These are phyloP conservation scores for Drosophila navojoa DNA, from an alignment of 1,140 invertebrate species.

Conservation along the genomic window DNA sequence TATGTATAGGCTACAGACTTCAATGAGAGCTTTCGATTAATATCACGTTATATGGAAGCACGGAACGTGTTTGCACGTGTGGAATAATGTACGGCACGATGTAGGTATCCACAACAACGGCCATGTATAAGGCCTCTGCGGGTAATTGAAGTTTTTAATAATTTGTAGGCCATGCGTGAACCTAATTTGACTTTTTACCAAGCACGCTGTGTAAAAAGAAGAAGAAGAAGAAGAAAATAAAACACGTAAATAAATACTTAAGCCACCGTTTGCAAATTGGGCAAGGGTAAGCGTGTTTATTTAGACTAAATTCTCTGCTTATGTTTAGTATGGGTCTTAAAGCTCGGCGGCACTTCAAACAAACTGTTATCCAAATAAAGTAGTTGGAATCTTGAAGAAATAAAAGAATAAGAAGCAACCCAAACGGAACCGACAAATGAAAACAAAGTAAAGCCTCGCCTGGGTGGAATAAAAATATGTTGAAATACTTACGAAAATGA, in stretches of 20 bases:
- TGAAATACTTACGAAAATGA: constrained; percentile 73
- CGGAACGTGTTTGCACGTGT: background rate
- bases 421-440: constrained; percentile 10
- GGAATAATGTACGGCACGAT: constrained; percentile 1
- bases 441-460: constrained; percentile 53
- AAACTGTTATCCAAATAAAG: constrained; percentile 66
- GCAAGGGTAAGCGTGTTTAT: background rate
- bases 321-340: constrained; percentile 25
- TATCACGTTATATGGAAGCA: background rate
- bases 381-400: constrained; percentile 56
- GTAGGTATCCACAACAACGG: background rate
- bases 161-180: constrained; percentile 2
- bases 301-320: background rate
- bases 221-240: no score
- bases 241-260: constrained; percentile 1
- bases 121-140: background rate
- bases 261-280: background rate
- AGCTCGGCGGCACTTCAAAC: constrained; percentile 61
- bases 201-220: background rate
- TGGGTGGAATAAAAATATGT: constrained; percentile 68
- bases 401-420: background rate
- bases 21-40: background rate
- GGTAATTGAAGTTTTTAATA: background rate
- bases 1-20: background rate
- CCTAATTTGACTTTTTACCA: background rate